phyloP scores from a whole-genome alignment of 2,888 invertebrate genomes.

The Phengaris alcon region DNA sequence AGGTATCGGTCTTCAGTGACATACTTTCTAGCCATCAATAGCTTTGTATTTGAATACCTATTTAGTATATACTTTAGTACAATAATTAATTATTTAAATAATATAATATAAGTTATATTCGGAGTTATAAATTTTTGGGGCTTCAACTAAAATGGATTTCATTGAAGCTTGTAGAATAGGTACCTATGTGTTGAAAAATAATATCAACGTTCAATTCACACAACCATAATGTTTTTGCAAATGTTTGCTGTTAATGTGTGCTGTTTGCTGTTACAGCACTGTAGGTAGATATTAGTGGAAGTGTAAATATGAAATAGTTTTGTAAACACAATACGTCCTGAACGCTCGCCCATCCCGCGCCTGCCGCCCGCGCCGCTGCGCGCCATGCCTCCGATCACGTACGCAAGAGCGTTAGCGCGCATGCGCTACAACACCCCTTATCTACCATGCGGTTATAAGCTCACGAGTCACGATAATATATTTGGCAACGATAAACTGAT shows the following conservation, averaged over 20 bases:
- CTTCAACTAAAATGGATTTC: too few relatives aligned
- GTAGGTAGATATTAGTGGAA: not conserved
- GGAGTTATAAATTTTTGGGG: too few relatives aligned
- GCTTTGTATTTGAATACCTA: too few relatives aligned
- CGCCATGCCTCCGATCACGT: conserved; percentile 72
- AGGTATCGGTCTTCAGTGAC: too few relatives aligned
- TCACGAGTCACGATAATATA: conserved; percentile 51
- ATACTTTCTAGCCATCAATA: too few relatives aligned
- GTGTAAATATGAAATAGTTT: conserved; percentile 25
- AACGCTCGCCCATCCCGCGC: conserved; percentile 46
- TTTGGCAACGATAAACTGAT: conserved; percentile 36
- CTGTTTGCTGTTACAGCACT: too few relatives aligned
- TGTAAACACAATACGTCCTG: conserved; percentile 34
- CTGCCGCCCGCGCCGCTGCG: conserved; percentile 40
- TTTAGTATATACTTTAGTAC: too few relatives aligned
- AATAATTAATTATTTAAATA: too few relatives aligned
- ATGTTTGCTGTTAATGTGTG: too few relatives aligned
- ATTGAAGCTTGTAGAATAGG: too few relatives aligned
- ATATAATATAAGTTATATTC: too few relatives aligned
- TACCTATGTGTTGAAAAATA: not conserved
- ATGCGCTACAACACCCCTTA: conserved; percentile 54
- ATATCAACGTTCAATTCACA: not conserved
- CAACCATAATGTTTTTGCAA: not conserved
- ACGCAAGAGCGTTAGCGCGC: conserved; percentile 62
- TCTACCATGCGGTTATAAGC: conserved; percentile 50